Evolutionary conservation across 2,113 vertebrate genomes (phyloP).

Genomic region (Anhinga rufa): DNA sequence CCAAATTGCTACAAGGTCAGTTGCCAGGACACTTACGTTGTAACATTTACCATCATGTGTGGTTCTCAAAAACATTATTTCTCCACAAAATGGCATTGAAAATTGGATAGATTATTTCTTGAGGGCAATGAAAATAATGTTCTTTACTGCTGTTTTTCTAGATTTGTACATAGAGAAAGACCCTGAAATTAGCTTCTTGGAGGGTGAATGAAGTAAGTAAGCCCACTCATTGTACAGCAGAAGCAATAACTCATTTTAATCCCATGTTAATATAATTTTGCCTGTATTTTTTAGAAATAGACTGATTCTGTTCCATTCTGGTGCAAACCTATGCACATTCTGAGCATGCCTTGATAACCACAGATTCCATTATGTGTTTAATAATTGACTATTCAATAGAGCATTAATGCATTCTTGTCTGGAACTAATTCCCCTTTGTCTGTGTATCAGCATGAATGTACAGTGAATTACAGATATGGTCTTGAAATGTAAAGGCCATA

Average conservation of each 20-base stretch:
- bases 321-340: conserved; percentile 44
- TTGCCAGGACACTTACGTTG: not conserved
- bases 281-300: conserved; percentile 19
- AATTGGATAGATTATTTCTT: not conserved
- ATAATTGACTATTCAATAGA: conserved; percentile 78
- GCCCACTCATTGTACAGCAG: not conserved
- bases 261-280: conserved; percentile 13
- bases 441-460: conserved; percentile 54
- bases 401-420: conserved; percentile 72
- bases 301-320: not conserved
- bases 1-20: not conserved
- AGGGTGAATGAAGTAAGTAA: not conserved
- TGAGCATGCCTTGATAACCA: conserved; percentile 61
- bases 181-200: not conserved
- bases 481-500: not conserved
- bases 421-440: conserved; percentile 76
- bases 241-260: conserved; percentile 24
- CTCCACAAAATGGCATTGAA: not conserved
- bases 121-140: not conserved
- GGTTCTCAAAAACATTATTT: not conserved
- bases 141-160: not conserved
- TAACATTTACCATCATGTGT: not conserved
- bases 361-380: conserved; percentile 68
- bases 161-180: not conserved
- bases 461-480: conserved; percentile 61